Base-by-base conservation (phyloP, 2,888 invertebrate genomes). In the Caenorhabditis sp. region DNA sequence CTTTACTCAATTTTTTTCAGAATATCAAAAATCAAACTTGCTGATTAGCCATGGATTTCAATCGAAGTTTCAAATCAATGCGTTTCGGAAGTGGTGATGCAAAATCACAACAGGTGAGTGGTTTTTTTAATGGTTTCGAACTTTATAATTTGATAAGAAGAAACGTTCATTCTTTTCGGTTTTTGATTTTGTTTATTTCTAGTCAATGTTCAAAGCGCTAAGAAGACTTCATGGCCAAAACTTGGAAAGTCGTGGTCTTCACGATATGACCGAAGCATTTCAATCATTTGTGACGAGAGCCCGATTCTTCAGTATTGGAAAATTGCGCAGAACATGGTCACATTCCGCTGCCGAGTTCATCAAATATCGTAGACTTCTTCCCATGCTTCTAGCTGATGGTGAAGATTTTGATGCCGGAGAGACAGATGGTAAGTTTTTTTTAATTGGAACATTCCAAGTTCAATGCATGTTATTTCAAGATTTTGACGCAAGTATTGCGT, bases 341-440 rank as follows among this genome's bases (percentile, higher is more conserved):
- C 87, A 88, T 61, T 87, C 87, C 1, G 88, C 88, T 3, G 86
- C 85, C 1, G 88, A 88, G 59, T 88, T 88, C 69, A 86, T 88
- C 81, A 88, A 88, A 65, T 88, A 88, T 61, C 82, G 88, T 8
- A 78, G 87, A 5, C 79, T 88, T 12, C 70, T 88, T 27, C 88
- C 88, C 10, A 86, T 87, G 82, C 67, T 88, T 26, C 77, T 88
- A 10, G 83, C 83, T 14, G 85, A 87, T 60, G 87, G 87, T 62
- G 79, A 74, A n/a, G 71, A 66, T 17, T 70, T 78, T 26, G 80
- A 78, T 62, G 76, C 70, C 0, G 67, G 67, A 17, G 81, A 81
- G 25, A 83, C 84, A n/a, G 85, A 85, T 53, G 83, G 31, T 31
- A 31, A n/a, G 31, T 31, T 31, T 31, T 4, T 31, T 31, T 31